Conservation (phyloP, 1,140 invertebrate genomes). For the Drosophila athabasca region DNA sequence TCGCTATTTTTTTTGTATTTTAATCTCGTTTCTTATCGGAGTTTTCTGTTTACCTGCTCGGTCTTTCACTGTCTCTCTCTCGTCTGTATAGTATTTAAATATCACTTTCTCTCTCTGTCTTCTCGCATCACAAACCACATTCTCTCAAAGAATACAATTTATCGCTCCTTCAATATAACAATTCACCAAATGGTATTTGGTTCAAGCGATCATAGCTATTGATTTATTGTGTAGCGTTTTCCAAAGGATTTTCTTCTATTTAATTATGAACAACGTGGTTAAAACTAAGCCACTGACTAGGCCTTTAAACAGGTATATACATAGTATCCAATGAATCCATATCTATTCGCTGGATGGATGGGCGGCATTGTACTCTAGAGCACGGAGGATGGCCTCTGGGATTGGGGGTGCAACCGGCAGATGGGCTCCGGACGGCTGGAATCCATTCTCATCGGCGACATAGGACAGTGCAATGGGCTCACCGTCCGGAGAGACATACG, state of each 20-base stretch:
- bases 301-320: constrained; percentile 19
- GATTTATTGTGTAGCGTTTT: constrained; percentile 30
- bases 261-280: constrained; percentile 44
- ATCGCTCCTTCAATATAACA: too few relatives aligned
- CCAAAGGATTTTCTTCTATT: constrained; percentile 11
- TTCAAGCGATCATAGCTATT: constrained; percentile 31
- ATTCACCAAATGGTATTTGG: background rate
- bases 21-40: too few relatives aligned
- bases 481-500: constrained; percentile 69
- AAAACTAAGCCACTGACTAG: constrained; percentile 54
- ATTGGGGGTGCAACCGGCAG: constrained; percentile 84
- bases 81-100: too few relatives aligned
- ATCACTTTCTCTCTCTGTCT: too few relatives aligned
- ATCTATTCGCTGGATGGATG: constrained; percentile 46
- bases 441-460: constrained; percentile 84
- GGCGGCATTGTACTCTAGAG: constrained; percentile 84
- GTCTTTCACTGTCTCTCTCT: too few relatives aligned
- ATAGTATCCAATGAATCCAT: background rate
- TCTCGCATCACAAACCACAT: too few relatives aligned
- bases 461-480: constrained; percentile 74
- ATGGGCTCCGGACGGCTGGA: constrained; percentile 84
- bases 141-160: too few relatives aligned
- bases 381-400: constrained; percentile 65
- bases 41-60: too few relatives aligned
- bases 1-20: too few relatives aligned